These are phyloP conservation scores for Proctacanthus coquilletti DNA, from an alignment of 1,140 invertebrate species.

Conservation along the genomic window DNA sequence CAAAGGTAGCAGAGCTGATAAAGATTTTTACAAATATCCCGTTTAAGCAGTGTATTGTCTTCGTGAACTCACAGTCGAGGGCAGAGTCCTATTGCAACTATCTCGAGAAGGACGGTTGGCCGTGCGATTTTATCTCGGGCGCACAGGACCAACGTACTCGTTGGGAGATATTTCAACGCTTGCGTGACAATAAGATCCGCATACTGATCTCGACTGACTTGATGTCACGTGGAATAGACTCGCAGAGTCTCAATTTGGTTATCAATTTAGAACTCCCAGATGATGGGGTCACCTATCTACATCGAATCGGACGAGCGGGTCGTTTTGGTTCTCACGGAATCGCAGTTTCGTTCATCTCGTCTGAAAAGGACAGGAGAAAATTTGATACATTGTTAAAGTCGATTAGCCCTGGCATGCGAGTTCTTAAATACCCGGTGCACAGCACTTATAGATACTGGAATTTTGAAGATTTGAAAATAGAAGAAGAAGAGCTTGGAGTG, in stretches of 20 bases:
- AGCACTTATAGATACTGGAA: constrained; percentile 11
- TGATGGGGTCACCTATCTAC: constrained; percentile 80
- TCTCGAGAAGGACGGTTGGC: constrained; percentile 51
- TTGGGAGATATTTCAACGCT: constrained; percentile 53
- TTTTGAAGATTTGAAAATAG: constrained; percentile 14
- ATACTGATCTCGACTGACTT: constrained; percentile 87
- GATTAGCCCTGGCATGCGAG: constrained; percentile 33
- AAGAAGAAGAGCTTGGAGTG: neutral
- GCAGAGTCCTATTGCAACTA: constrained; percentile 56
- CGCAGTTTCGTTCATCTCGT: constrained; percentile 47
- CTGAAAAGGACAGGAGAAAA: constrained; percentile 37
- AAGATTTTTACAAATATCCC: constrained; percentile 51
- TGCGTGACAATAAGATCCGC: constrained; percentile 63
- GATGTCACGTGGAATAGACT: constrained; percentile 76
- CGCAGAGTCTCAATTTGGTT: constrained; percentile 80
- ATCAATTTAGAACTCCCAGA: constrained; percentile 81
- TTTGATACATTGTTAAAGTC: constrained; percentile 39
- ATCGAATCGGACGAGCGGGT: constrained; percentile 88
- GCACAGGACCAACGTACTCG: constrained; percentile 64
- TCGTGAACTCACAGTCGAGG: constrained; percentile 71
- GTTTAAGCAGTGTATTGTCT: constrained; percentile 84
- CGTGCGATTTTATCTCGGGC: constrained; percentile 54
- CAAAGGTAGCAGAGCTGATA: constrained; percentile 53
- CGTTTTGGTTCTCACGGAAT: constrained; percentile 68
- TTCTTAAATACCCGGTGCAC: constrained; percentile 33